phyloP scores from a whole-genome alignment of 2,797 vertebrate species.

The Poeciliopsis turneri region DNA sequence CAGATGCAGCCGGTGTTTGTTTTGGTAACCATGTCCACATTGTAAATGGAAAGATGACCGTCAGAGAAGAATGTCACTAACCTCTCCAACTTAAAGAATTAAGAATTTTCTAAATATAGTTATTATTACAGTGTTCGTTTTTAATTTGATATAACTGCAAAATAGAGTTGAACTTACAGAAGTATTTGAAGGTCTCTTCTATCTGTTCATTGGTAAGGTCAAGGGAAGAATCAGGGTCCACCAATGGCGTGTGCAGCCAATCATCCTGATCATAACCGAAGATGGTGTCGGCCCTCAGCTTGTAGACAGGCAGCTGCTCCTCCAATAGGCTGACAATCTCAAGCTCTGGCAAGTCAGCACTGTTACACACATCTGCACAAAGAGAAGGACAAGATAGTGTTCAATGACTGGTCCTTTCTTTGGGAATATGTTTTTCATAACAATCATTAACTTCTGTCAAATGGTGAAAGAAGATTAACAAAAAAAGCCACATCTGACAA shows the following conservation, averaged over 20 bases:
- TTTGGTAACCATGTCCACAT: constrained; percentile 53
- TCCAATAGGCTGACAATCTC: constrained; percentile 99
- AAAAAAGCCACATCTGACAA: background rate
- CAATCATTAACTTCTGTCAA: background rate
- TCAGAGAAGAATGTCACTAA: background rate
- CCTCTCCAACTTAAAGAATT: background rate
- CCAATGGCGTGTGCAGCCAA: constrained; percentile 96
- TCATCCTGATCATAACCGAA: constrained; percentile 99
- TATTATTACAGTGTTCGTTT: background rate
- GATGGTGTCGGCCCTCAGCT: constrained; percentile 96
- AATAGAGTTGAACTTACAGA: constrained; percentile 86
- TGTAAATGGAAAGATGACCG: constrained; percentile 15
- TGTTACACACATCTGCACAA: constrained; percentile 95
- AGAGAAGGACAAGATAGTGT: constrained; percentile 24
- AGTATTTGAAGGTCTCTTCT: constrained; percentile 98
- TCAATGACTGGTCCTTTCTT: background rate
- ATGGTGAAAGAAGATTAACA: background rate
- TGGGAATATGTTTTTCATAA: background rate
- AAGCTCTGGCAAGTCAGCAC: constrained; percentile 96
- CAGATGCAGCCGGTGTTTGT: constrained; percentile 50
- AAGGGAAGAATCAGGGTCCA: constrained; percentile 87
- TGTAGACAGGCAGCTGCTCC: constrained; percentile 96
- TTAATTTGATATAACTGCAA: background rate
- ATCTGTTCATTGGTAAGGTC: constrained; percentile 96
- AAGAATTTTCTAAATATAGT: background rate